Percentiles rank a stretch among this genome's conserved stretches.
Conservation (phyloP, 1,140 invertebrate species). For the Drosophila pseudoananassae region DNA sequence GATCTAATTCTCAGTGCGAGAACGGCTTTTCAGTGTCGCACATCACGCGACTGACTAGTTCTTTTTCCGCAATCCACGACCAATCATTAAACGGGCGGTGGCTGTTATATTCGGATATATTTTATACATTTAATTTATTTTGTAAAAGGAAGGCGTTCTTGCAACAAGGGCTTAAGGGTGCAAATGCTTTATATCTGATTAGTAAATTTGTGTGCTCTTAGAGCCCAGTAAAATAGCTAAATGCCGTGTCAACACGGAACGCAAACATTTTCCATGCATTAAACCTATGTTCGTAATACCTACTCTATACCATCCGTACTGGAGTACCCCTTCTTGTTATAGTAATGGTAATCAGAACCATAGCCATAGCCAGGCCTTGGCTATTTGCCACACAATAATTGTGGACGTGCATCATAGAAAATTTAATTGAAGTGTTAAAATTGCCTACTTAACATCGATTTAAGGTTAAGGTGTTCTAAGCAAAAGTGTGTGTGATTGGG, state of each 20-base stretch:
- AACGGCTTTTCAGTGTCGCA: slow-evolving; percentile 62
- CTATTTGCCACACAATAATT: slow-evolving; percentile 20
- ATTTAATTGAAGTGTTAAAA: slow-evolving; percentile 81
- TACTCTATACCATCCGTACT: not conserved
- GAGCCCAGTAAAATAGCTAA: not conserved
- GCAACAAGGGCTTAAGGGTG: not conserved
- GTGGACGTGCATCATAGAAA: slow-evolving; percentile 58
- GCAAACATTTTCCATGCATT: slow-evolving; percentile 64
- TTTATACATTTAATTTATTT: not conserved
- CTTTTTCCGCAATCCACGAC: not conserved
- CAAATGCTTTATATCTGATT: not conserved
- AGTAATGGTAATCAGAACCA: slow-evolving; percentile 5
- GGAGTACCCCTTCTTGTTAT: not conserved
- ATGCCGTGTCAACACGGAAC: slow-evolving; percentile 62
- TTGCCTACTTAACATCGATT: slow-evolving; percentile 77
- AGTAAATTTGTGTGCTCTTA: slow-evolving; percentile 1
- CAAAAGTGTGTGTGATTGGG: slow-evolving; percentile 17
- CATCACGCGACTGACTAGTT: slow-evolving; percentile 38
- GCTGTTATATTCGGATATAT: not conserved
- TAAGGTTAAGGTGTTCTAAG: slow-evolving; percentile 71
- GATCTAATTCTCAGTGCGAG: slow-evolving; percentile 70
- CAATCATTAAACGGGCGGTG: not conserved
- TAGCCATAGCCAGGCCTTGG: not conserved
- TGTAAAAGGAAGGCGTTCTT: not conserved
- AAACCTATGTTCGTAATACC: slow-evolving; percentile 7